Evolutionary conservation across 2,113 vertebrate species (phyloP).

Genomic region (Rhinolophus sinicus): DNA sequence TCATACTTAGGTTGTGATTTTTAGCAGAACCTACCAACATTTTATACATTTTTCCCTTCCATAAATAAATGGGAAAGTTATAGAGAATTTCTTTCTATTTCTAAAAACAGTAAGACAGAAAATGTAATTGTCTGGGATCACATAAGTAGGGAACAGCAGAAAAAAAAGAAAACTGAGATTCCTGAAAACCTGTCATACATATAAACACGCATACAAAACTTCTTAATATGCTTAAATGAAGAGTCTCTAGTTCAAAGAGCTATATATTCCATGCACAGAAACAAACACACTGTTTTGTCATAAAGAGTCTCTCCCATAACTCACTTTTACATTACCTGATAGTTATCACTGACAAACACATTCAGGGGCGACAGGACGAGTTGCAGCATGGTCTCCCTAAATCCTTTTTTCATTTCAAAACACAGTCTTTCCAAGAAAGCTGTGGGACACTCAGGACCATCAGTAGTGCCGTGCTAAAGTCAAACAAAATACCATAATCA

Average conservation of each 20-base stretch:
- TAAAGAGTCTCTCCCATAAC: not conserved
- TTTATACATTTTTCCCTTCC: not conserved
- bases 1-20: not conserved
- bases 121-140: not conserved
- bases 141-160: not conserved
- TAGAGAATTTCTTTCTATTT: constrained; percentile 28
- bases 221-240: not conserved
- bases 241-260: not conserved
- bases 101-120: constrained; percentile 26
- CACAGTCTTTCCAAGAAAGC: constrained; percentile 96
- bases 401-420: constrained; percentile 99
- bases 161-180: not conserved
- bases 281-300: no score
- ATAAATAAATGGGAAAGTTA: not conserved
- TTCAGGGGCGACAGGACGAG: constrained; percentile 95
- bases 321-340: constrained; percentile 89
- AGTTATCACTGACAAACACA: constrained; percentile 96
- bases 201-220: not conserved
- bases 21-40: not conserved
- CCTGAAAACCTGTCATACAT: not conserved
- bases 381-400: constrained; percentile 96
- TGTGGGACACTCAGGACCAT: constrained; percentile 94
- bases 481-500: constrained; percentile 52
- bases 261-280: not conserved
- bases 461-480: constrained; percentile 93